Conservation (phyloP, 1,140 invertebrate genomes). For the Pogonognathellus flavescens region DNA sequence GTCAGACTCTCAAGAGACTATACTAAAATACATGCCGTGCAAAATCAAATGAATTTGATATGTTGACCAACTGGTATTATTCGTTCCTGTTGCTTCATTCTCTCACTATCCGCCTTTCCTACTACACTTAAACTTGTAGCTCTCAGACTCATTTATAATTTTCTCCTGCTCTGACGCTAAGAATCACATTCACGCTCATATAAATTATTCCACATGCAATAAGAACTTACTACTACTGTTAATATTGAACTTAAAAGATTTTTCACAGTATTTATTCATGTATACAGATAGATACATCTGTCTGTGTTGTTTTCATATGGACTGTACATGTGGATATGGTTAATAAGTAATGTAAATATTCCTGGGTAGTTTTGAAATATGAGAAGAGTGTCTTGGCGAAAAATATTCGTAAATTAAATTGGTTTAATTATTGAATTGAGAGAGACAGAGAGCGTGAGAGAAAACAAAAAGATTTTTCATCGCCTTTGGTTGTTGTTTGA, state of each 20-base stretch:
- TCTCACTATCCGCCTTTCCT: not conserved
- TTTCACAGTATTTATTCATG: not conserved
- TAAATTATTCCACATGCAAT: not conserved
- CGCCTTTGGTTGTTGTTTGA: conserved; percentile 36
- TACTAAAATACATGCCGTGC: not conserved
- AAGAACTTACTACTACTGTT: not conserved
- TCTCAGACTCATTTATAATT: not conserved
- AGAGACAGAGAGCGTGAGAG: not conserved
- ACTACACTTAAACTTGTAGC: not conserved
- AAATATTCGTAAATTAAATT: conserved; percentile 25
- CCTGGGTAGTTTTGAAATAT: too few relatives aligned
- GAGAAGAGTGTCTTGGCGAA: not conserved
- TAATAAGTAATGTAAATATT: too few relatives aligned
- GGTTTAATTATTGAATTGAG: conserved; percentile 40
- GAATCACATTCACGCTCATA: not conserved
- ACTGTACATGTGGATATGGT: too few relatives aligned
- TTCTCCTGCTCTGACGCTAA: not conserved
- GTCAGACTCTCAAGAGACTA: not conserved
- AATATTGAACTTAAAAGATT: too few relatives aligned
- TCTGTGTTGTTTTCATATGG: too few relatives aligned
- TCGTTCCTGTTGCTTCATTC: not conserved
- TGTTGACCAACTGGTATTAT: conserved; percentile 36
- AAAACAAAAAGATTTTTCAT: conserved; percentile 47
- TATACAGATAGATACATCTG: too few relatives aligned
- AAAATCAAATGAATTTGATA: conserved; percentile 48